Evolutionary conservation across 2,797 vertebrate genomes (phyloP), one percentile per base, ranked within the genome.

Genomic region (Anabacerthia variegaticeps): DNA sequence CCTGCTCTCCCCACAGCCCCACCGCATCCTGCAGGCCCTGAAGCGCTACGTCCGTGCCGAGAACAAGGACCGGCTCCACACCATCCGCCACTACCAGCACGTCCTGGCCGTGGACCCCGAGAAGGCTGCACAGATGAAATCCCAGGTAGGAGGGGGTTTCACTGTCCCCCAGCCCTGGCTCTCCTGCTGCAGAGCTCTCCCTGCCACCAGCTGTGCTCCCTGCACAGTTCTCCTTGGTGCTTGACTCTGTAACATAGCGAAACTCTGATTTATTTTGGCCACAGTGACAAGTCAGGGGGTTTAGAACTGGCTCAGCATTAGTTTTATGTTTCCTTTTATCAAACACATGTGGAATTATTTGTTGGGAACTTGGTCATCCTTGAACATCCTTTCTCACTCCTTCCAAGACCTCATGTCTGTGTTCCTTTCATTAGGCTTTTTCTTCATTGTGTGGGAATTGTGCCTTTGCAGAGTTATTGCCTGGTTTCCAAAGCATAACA

Each of bases 41-140:
- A 98, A 98, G 79, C 98, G 99, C 39, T 99, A 99, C 0, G 98
- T 99, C 13, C 99, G 99, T 3, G 99, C 99, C 0, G 99, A 99
- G 97, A 99, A 99, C 98, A 99, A 99, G 96, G 99, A 99, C 96
- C 98, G 99, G 14, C 98, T 99, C 93, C 99, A 99, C 97, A 99
- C 99, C 95, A 98, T 99, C 96, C 99, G 98, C 61, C 99, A 99
- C 88, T 99, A 99, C 97, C 99, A 99, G 97, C 99, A 99, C 4
- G 99, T 99, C 92, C 97, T 99, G 97, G 99, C 99, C 3, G 99
- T 99, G 58, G 99, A 99, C 95, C 99, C 99, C 0, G 99, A 99
- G 97, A 99, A 99, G 96, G 99, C 99, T 3, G 99, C 99, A 1
- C 99, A 99, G 98, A 99, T 99, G 99, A 99, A 99, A 97, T 99